A percentile compares a stretch with the other conserved stretches of the same genome.
phyloP scores from a whole-genome alignment of 1,140 invertebrate genomes.

The Eriosoma lanigerum region DNA sequence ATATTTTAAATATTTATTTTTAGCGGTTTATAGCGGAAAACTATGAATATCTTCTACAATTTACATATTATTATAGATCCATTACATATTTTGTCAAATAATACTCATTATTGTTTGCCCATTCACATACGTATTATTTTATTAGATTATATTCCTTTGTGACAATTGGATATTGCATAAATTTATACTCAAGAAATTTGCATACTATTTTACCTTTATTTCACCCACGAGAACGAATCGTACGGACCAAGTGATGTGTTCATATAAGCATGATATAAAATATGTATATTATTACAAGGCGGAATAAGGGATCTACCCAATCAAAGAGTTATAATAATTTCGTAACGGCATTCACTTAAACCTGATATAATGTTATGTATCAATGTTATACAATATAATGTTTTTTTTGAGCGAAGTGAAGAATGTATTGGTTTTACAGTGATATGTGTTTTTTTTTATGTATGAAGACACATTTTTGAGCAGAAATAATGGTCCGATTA shows the following conservation, averaged over 20 bases:
- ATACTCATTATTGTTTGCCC: no score
- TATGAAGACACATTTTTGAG: no score
- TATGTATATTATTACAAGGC: background rate
- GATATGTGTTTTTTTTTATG: no score
- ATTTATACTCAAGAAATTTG: slow-evolving; percentile 17
- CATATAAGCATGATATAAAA: background rate
- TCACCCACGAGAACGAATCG: background rate
- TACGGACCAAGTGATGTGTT: background rate
- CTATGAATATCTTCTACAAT: no score
- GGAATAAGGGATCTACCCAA: background rate
- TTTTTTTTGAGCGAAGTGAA: no score
- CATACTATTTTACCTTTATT: slow-evolving; percentile 33
- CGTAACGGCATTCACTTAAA: background rate
- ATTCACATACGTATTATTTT: background rate
- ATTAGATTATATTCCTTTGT: background rate
- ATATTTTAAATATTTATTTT: no score
- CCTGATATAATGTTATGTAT: no score
- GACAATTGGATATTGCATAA: background rate
- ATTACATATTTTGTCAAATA: background rate
- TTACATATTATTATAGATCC: no score
- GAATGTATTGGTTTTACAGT: no score
- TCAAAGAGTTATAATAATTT: slow-evolving; percentile 10
- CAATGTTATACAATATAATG: no score
- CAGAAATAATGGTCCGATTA: no score
- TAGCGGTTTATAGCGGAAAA: no score